Conservation (phyloP, 2,113 vertebrate species). For the Albula goreensis region DNA sequence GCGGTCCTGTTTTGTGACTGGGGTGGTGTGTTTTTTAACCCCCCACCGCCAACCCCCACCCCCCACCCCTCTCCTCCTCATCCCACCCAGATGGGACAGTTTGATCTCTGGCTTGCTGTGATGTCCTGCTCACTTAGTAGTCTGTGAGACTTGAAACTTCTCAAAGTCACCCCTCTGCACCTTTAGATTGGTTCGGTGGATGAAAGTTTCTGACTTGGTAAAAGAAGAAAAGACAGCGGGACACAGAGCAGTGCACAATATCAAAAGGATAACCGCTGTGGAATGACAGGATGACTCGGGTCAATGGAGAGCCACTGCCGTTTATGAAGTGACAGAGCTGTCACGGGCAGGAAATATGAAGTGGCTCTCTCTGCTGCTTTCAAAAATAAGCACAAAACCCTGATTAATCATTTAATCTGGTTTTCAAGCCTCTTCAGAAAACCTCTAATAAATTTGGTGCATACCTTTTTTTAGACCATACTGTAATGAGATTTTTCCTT, state of each 20-base stretch:
- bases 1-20: not conserved
- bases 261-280: not conserved
- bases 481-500: too few species aligned
- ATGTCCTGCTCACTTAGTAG: not conserved
- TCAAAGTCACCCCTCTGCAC: not conserved
- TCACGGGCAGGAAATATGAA: not conserved
- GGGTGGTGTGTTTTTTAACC: not conserved
- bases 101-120: not conserved
- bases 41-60: too few species aligned
- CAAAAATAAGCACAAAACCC: not conserved
- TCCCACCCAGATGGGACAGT: not conserved
- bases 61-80: not conserved
- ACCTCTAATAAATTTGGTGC: too few species aligned
- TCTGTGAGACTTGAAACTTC: not conserved
- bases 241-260: not conserved
- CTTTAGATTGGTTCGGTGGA: not conserved
- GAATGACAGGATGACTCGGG: not conserved
- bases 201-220: not conserved
- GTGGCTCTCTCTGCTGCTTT: not conserved
- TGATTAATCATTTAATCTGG: not conserved
- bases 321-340: too few species aligned
- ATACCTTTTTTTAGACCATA: too few species aligned
- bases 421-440: too few species aligned
- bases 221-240: not conserved
- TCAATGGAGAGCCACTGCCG: not conserved